Conservation (phyloP, 2,113 vertebrate species). For the Aegypius monachus region DNA sequence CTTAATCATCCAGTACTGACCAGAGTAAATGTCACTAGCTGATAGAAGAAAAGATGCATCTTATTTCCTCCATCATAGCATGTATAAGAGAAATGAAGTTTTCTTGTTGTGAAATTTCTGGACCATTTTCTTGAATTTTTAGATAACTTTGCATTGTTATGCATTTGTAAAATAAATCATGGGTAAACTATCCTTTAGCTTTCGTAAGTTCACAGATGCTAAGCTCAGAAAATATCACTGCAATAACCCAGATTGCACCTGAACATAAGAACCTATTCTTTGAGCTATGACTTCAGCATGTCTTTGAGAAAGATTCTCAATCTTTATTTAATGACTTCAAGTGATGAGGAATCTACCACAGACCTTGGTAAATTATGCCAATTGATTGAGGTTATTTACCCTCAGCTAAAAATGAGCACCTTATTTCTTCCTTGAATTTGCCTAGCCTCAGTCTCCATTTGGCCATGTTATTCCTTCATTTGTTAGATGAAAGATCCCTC, state of each 20-base stretch:
- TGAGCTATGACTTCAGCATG: background rate
- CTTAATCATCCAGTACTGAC: background rate
- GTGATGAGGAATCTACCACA: background rate
- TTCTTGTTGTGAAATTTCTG: background rate
- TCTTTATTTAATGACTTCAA: background rate
- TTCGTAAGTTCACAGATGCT: background rate
- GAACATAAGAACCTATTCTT: background rate
- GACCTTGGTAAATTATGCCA: background rate
- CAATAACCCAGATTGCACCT: background rate
- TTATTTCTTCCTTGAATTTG: background rate
- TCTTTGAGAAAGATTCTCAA: background rate
- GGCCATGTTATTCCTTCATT: background rate
- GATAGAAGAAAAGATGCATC: background rate
- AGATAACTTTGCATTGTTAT: background rate
- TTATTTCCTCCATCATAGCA: background rate
- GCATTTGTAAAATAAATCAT: background rate
- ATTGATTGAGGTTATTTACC: background rate
- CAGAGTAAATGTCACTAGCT: background rate
- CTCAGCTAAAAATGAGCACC: background rate
- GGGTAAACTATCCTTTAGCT: background rate
- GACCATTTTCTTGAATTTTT: background rate
- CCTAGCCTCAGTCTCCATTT: background rate
- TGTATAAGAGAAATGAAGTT: background rate
- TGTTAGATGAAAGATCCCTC: background rate
- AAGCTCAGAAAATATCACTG: background rate